Evolutionary conservation across 2,797 vertebrate species (phyloP), one percentile per base, ranked within the genome.

Genomic region (Phalloptychus januarius): DNA sequence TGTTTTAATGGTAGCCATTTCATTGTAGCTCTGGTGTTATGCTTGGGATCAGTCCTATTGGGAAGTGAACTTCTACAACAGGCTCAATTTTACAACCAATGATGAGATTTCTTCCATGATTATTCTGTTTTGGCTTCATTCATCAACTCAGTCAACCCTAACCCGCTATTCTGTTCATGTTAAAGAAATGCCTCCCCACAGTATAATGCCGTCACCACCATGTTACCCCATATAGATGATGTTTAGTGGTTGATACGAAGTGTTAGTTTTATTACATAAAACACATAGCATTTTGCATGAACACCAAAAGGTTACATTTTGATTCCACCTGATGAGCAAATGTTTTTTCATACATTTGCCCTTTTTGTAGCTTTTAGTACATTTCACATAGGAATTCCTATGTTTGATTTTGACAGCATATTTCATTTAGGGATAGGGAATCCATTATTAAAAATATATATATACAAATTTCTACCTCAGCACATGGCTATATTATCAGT

Each of bases 211-310:
- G 23, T 13, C 36, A 67, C 20, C 18, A 40, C 20, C 63, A 67
- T 13, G 33, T 67, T 67, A 40, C 20, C 7, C 20, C 40, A 16
- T 42, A 42, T 44, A 70, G 5, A 44, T n/a, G 23, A 4, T 42
- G 65, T 25, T 42, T 42, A 11, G 38, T 7, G 11, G 54, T 31
- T 31, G n/a, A 23, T 67, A 25, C 65, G 12, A 67, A 67, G 11
- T 65, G 38, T 69, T 69, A 23, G 65, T 69, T 69, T n/a, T 40
- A 69, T 25, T 6, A 38, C 65, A 58, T n/a, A n/a, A n/a, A n/a
- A n/a, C 28, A 58, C 56, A 58, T 58, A 4, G 52, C 3, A n/a
- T n/a, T n/a, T 54, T n/a, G 18, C 61, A 58, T 58, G 13, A 28
- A 58, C 2, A 2, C 13, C 56, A 58, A 5, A 31, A 3, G 4